Percentiles rank a stretch among this genome's conserved stretches.
phyloP scores from a whole-genome alignment of 2,113 vertebrate species.

The Oxyura jamaicensis region DNA sequence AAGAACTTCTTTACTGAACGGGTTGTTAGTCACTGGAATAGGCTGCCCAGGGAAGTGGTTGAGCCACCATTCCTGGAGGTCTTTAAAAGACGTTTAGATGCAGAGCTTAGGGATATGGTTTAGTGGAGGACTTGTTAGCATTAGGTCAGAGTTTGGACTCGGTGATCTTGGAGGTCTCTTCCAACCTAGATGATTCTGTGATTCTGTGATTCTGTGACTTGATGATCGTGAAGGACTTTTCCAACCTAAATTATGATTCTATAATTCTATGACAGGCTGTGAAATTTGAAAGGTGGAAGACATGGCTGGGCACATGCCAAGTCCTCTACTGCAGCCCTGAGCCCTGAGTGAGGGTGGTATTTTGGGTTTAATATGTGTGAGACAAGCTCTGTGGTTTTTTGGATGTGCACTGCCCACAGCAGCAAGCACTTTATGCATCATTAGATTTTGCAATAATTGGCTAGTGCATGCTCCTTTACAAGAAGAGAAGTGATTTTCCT shows the following conservation, averaged over 20 bases:
- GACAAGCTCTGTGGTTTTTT: conserved; percentile 34
- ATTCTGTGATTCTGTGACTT: too few species aligned
- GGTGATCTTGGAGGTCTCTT: too few species aligned
- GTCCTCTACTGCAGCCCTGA: not conserved
- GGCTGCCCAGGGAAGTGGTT: too few species aligned
- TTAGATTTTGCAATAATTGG: conserved; percentile 50
- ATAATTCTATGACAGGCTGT: not conserved
- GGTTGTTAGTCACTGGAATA: too few species aligned
- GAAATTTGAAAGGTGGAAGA: not conserved
- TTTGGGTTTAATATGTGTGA: not conserved
- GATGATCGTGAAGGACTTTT: not conserved
- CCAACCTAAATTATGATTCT: not conserved
- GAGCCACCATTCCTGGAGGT: too few species aligned
- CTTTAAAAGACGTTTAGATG: too few species aligned
- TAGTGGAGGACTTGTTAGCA: too few species aligned
- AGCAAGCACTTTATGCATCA: conserved; percentile 9
- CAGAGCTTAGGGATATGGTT: too few species aligned
- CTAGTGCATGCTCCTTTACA: conserved; percentile 43
- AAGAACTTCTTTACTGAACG: too few species aligned
- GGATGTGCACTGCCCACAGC: not conserved
- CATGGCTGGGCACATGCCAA: not conserved
- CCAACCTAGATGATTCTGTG: too few species aligned
- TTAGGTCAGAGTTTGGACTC: too few species aligned
- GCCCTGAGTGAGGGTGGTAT: not conserved
- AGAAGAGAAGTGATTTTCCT: conserved; percentile 43